phyloP scores from a whole-genome alignment of 1,140 invertebrate species.

The Nebria ingens region DNA sequence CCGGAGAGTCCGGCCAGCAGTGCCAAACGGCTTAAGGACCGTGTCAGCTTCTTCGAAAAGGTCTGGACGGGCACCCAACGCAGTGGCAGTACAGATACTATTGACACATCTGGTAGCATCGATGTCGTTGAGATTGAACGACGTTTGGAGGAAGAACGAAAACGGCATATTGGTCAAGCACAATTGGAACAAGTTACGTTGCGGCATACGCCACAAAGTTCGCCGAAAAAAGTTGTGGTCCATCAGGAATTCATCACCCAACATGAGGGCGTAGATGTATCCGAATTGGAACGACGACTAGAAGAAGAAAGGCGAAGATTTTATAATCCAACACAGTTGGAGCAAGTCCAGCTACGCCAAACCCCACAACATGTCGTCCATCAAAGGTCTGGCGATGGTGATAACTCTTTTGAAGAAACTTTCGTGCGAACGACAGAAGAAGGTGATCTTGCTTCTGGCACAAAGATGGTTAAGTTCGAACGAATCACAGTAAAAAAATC shows the following conservation, averaged over 20 bases:
- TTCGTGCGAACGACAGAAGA: constrained; percentile 48
- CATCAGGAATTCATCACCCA: constrained; percentile 27
- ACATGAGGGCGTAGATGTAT: constrained; percentile 24
- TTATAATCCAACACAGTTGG: neutral
- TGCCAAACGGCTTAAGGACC: constrained; percentile 47
- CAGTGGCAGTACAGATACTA: constrained; percentile 24
- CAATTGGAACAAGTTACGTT: constrained; percentile 45
- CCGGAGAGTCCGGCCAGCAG: constrained; percentile 26
- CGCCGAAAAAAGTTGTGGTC: constrained; percentile 32
- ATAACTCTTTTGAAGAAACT: constrained; percentile 43
- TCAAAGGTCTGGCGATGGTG: neutral
- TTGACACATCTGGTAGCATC: constrained; percentile 28
- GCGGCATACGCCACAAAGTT: constrained; percentile 40
- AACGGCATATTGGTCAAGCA: constrained; percentile 38
- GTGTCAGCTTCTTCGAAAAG: constrained; percentile 66
- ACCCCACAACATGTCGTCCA: neutral
- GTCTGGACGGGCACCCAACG: constrained; percentile 48
- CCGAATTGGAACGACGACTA: constrained; percentile 28
- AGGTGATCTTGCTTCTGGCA: constrained; percentile 46
- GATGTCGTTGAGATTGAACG: constrained; percentile 47
- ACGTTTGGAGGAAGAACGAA: constrained; percentile 43
- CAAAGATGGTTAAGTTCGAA: constrained; percentile 55
- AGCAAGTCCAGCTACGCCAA: constrained; percentile 24
- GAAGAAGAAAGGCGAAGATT: constrained; percentile 6
- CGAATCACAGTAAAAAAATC: constrained; percentile 50